phyloP scores from a whole-genome alignment of 2,888 invertebrate species.

The Eupithecia vulgata region DNA sequence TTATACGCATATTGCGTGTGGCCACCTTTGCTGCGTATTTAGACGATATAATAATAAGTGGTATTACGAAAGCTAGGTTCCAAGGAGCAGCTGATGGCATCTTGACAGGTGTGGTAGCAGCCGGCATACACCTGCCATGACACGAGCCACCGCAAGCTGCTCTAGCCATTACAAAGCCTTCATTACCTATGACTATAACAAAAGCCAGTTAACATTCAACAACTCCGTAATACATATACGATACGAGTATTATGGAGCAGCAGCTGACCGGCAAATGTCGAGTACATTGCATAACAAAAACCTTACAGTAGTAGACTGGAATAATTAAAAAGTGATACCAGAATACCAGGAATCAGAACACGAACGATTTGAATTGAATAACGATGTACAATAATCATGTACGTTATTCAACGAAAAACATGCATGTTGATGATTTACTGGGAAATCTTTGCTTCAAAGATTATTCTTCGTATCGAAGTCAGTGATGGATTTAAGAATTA shows the following conservation, averaged over 20 bases:
- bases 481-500: not conserved
- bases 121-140: conserved; percentile 76
- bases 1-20: conserved; percentile 29
- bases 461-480: conserved; percentile 44
- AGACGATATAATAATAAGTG: conserved; percentile 27
- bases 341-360: conserved; percentile 40
- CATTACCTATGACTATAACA: conserved; percentile 60
- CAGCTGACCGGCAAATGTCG: conserved; percentile 62
- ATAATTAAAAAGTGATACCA: conserved; percentile 29
- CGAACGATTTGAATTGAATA: conserved; percentile 51
- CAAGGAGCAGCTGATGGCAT: conserved; percentile 74
- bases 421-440: conserved; percentile 47
- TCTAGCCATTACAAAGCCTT: conserved; percentile 65
- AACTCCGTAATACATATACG: conserved; percentile 53
- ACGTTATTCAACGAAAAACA: conserved; percentile 43
- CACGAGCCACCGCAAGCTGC: conserved; percentile 80
- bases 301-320: conserved; percentile 40
- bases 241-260: conserved; percentile 41
- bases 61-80: conserved; percentile 54
- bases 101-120: conserved; percentile 80
- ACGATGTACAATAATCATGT: conserved; percentile 44
- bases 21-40: conserved; percentile 24
- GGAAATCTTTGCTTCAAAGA: conserved; percentile 47
- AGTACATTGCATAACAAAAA: conserved; percentile 48
- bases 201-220: conserved; percentile 53